These are phyloP conservation scores for Phengaris alcon DNA, from an alignment of 2,888 invertebrate genomes.

Conservation along the genomic window DNA sequence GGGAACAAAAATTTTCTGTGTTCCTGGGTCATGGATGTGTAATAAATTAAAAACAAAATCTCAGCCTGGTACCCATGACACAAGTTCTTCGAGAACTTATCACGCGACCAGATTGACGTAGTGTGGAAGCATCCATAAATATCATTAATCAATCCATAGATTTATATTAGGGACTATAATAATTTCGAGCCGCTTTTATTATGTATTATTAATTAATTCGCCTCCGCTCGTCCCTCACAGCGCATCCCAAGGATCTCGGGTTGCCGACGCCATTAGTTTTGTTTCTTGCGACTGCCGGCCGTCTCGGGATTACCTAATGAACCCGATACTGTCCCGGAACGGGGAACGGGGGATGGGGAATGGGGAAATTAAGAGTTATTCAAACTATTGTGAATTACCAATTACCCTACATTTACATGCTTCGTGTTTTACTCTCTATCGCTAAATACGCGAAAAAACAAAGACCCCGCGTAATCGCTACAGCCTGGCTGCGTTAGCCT, in stretches of 20 bases:
- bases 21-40: no score
- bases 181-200: background rate
- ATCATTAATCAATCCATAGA: no score
- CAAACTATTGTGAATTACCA: background rate
- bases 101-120: no score
- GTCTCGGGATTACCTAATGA: constrained; percentile 74
- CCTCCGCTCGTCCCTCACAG: constrained; percentile 40
- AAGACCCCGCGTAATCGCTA: no score
- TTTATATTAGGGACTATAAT: background rate
- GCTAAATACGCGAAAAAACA: background rate
- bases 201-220: constrained; percentile 32
- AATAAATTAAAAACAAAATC: no score
- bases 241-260: constrained; percentile 56
- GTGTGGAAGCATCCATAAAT: no score
- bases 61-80: no score
- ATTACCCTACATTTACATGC: background rate
- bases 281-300: constrained; percentile 67
- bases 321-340: constrained; percentile 40
- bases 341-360: background rate
- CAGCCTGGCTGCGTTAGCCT: no score
- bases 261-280: constrained; percentile 74
- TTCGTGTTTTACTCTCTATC: background rate
- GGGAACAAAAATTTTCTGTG: no score
- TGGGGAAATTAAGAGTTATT: background rate
- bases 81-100: no score